These are phyloP conservation scores for Spinibarbus caldwelli DNA, from an alignment of 2,797 vertebrate genomes.

Conservation along the genomic window DNA sequence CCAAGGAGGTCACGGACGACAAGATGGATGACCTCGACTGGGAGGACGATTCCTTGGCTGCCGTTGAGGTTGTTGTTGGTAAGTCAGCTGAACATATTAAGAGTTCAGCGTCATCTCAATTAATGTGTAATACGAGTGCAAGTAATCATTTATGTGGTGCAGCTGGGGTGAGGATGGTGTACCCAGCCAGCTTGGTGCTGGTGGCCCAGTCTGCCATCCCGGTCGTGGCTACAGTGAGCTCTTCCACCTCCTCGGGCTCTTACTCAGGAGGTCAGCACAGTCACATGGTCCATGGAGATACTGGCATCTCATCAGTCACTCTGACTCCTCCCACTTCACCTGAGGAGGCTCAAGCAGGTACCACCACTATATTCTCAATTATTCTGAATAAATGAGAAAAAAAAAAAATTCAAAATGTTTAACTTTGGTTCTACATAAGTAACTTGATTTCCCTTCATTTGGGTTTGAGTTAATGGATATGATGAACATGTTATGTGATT, in stretches of 20 bases:
- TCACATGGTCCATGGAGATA: conserved; percentile 95
- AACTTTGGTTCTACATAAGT: too few relatives aligned
- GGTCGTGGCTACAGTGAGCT: conserved; percentile 83
- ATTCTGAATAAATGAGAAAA: not conserved
- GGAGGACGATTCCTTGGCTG: conserved; percentile 97
- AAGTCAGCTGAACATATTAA: conserved; percentile 38
- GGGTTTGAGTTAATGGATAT: not conserved
- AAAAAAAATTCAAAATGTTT: not conserved
- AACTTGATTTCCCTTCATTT: not conserved
- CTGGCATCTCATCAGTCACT: conserved; percentile 97
- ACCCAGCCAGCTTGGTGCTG: conserved; percentile 95
- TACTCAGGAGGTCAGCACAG: conserved; percentile 94
- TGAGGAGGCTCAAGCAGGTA: conserved; percentile 96
- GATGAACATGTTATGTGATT: not conserved
- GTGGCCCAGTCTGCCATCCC: conserved; percentile 98
- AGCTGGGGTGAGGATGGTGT: conserved; percentile 99
- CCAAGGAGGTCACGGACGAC: conserved; percentile 89
- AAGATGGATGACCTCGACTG: conserved; percentile 95
- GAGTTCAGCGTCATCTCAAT: not conserved
- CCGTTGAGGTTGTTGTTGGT: conserved; percentile 98
- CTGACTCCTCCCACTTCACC: conserved; percentile 98
- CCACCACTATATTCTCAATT: not conserved
- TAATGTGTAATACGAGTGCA: not conserved
- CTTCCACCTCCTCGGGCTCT: conserved; percentile 89
- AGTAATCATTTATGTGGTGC: not conserved